Evolutionary conservation across 2,797 vertebrate genomes (phyloP), one percentile per base, ranked within the genome.

Genomic region (Mus minutoides): DNA sequence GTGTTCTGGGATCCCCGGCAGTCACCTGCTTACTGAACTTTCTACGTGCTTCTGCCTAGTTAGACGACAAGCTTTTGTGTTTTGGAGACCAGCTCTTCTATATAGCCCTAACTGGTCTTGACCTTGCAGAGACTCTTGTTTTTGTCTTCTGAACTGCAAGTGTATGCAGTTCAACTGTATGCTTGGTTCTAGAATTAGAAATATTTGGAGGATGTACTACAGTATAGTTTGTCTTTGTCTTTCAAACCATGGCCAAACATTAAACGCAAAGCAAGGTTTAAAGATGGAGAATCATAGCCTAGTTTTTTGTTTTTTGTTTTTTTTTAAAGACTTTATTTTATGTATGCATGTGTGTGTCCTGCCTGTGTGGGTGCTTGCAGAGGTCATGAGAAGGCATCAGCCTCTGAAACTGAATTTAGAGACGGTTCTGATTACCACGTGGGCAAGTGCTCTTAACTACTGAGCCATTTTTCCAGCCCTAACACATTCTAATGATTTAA

Each of bases 401-500:
- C 43, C 31, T 60, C 58, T 46, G 58, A 64, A 62, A 46, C 82
- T 84, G 16, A 24, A 46, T 43, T 40, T 83, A 83, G 79, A 40
- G 37, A 29, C 29, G 24, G 56, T 40, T 83, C 80, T 60, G 54
- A 40, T 29, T 40, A 40, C 24, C n/a, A 40, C 0, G 56, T 19
- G 37, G 37, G 13, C 1, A 26, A 83, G n/a, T n/a, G 29, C 24
- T 40, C 80, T 43, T 12, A 83, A 17, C 8, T 16, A 29, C 26
- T 43, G 56, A 29, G n/a, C 37, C 79, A 60, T 19, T 62, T 82
- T 29, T 60, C 80, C 14, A 60, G 56, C 3, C n/a, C n/a, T n/a
- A n/a, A n/a, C n/a, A n/a, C 82, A 29, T n/a, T 86, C 21, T 26
- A 89, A 78, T 73, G 80, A 17, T 49, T 94, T 75, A 93, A 94